These are phyloP conservation scores for Dicyrtoma fusca DNA, from an alignment of 2,888 invertebrate species.

Conservation along the genomic window DNA sequence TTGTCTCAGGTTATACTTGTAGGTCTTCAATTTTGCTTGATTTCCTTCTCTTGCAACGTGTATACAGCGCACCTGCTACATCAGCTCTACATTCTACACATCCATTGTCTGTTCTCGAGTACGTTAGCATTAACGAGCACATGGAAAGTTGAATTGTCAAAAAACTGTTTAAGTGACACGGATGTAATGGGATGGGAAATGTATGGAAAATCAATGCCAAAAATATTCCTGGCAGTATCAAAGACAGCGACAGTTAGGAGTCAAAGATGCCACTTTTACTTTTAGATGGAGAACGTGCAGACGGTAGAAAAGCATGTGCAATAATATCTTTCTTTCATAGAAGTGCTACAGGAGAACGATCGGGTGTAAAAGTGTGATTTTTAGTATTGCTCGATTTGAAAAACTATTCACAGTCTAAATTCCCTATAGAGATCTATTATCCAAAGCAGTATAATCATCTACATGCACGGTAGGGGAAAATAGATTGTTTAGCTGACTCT, in stretches of 20 bases:
- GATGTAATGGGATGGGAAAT: conserved; percentile 21
- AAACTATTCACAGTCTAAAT: neutral
- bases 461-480: neutral
- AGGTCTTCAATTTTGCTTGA: too few relatives aligned
- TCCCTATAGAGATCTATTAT: too few relatives aligned
- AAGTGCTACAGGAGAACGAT: neutral
- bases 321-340: conserved; percentile 14
- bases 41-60: too few relatives aligned
- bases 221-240: conserved; percentile 16
- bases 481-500: neutral
- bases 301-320: conserved; percentile 20
- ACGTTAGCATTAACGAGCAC: neutral
- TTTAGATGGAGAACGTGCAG: conserved; percentile 27
- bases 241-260: conserved; percentile 11
- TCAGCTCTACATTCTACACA: too few relatives aligned
- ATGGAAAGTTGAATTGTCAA: conserved; percentile 11
- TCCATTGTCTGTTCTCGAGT: too few relatives aligned
- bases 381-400: conserved; percentile 26
- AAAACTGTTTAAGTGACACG: conserved; percentile 4
- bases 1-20: too few relatives aligned
- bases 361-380: conserved; percentile 21
- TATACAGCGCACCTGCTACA: too few relatives aligned
- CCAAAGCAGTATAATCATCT: too few relatives aligned
- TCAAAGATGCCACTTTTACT: conserved; percentile 26
- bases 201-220: conserved; percentile 35